phyloP scores from a whole-genome alignment of 2,113 vertebrate species.

The Lycaon pictus region DNA sequence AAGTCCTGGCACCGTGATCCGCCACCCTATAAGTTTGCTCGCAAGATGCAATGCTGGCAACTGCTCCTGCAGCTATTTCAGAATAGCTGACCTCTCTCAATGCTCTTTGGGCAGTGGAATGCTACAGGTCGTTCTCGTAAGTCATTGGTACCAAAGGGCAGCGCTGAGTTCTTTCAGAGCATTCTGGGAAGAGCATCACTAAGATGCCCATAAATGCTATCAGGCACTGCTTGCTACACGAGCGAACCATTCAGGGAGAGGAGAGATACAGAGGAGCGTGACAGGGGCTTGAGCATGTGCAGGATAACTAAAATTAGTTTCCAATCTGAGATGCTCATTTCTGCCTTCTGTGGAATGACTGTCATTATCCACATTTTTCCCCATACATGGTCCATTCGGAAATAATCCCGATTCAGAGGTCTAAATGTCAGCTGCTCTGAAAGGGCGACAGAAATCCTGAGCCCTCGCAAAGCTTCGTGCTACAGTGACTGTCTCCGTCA shows the following conservation, averaged over 20 bases:
- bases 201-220: slow-evolving; percentile 68
- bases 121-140: slow-evolving; percentile 55
- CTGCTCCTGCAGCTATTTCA: slow-evolving; percentile 49
- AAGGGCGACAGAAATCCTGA: slow-evolving; percentile 56
- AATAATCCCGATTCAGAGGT: slow-evolving; percentile 69
- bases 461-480: background rate
- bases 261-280: slow-evolving; percentile 73
- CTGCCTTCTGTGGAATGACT: slow-evolving; percentile 69
- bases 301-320: slow-evolving; percentile 82
- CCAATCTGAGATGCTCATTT: slow-evolving; percentile 78
- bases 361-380: slow-evolving; percentile 60
- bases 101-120: slow-evolving; percentile 55
- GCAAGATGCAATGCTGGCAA: slow-evolving; percentile 50
- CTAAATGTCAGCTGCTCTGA: slow-evolving; percentile 73
- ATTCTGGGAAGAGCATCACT: slow-evolving; percentile 67
- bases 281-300: slow-evolving; percentile 57
- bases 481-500: background rate
- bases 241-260: slow-evolving; percentile 49
- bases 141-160: slow-evolving; percentile 68
- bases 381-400: slow-evolving; percentile 81
- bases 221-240: slow-evolving; percentile 40
- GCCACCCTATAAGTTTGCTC: slow-evolving; percentile 36
- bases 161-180: slow-evolving; percentile 66
- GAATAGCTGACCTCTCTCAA: slow-evolving; percentile 58
- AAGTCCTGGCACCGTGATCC: slow-evolving; percentile 52